Evolutionary conservation across 2,888 invertebrate genomes (phyloP), one percentile per base, ranked within the genome.

Genomic region (Malachius bipustulatus): DNA sequence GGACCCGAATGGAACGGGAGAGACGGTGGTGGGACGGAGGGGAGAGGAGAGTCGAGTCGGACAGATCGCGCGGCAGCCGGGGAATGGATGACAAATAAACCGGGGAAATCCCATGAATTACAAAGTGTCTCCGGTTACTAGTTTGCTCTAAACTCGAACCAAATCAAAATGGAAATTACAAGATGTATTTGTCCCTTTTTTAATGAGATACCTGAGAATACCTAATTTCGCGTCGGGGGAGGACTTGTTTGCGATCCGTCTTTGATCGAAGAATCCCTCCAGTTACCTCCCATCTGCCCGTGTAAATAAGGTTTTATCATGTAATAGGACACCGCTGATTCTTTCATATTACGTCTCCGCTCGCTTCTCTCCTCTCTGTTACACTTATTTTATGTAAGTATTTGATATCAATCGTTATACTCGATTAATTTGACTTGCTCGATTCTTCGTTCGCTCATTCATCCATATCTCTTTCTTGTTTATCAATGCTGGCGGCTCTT

Each of bases 11-110:
- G 32, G 15, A 24, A 13, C 32, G 41, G 45, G 36, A 44, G 41
- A 43, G 48, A 36, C 26, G 39, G 41, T 37, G 43, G 38, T 38
- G n/a, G 6, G 6, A n/a, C n/a, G 6, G n/a, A 19, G 6, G 24
- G 41, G 39, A 39, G 42, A 48, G 43, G 41, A 41, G 42, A 41
- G 39, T 35, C 40, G 41, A 43, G 40, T 37, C 38, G 43, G 41
- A 40, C 46, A 39, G 34, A 40, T n/a, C n/a, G n/a, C n/a, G n/a
- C n/a, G 47, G 46, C 53, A 61, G 59, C 56, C 54, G 54, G 59
- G 55, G 64, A 55, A 58, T 55, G 58, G 59, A 59, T 62, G 61
- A 61, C 61, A 62, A 62, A 62, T 62, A 62, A 57, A 60, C 56
- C 56, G 51, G 55, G n/a, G 53, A 60, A 61, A 62, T 58, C 59